These are phyloP conservation scores for Cyprinodon brontotheroides DNA, from an alignment of 2,113 vertebrate genomes.

Conservation along the genomic window DNA sequence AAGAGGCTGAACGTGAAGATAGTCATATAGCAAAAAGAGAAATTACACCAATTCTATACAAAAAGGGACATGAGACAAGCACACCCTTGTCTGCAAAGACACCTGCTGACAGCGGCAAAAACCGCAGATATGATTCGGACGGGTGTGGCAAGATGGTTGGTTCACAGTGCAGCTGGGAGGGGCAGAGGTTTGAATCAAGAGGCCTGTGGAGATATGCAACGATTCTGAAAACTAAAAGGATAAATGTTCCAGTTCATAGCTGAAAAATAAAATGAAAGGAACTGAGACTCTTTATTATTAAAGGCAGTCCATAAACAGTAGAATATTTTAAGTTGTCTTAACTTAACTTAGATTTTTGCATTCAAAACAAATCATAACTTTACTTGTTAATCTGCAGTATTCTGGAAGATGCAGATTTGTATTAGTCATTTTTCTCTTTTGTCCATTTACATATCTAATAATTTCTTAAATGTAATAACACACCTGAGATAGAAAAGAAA, in stretches of 20 bases:
- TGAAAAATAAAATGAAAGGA: too few species aligned
- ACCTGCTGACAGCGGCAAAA: constrained; percentile 60
- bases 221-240: background rate
- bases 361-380: background rate
- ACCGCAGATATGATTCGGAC: constrained; percentile 39
- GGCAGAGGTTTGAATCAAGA: background rate
- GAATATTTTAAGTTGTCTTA: background rate
- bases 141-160: constrained; percentile 38
- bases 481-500: too few species aligned
- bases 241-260: background rate
- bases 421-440: too few species aligned
- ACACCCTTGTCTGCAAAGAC: constrained; percentile 56
- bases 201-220: background rate
- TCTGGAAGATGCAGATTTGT: too few species aligned
- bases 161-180: background rate
- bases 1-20: constrained; percentile 33
- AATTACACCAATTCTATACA: constrained; percentile 52
- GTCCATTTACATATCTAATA: too few species aligned
- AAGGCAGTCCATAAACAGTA: background rate
- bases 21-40: constrained; percentile 73
- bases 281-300: background rate
- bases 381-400: too few species aligned
- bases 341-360: background rate
- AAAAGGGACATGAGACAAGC: constrained; percentile 47
- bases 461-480: too few species aligned